A percentile compares a stretch with the other conserved stretches of the same genome.
Evolutionary conservation across 2,797 vertebrate species (phyloP).

Genomic region (Falco novaeseelandiae): DNA sequence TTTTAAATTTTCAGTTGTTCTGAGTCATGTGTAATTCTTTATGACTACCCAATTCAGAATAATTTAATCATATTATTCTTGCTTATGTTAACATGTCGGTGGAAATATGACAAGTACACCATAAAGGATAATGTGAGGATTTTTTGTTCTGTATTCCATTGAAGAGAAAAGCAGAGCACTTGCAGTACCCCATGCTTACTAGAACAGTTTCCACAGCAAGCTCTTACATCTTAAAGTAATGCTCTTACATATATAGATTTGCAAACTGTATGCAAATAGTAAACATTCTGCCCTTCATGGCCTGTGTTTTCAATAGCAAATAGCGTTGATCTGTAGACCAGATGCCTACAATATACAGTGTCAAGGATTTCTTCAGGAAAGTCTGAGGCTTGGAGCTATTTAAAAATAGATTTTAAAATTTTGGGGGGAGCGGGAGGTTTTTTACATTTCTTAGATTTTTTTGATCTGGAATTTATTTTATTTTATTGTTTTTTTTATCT

Average conservation of each 20-base stretch:
- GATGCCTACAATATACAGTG: neutral
- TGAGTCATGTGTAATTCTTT: constrained; percentile 6
- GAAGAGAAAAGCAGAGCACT: neutral
- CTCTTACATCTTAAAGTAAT: neutral
- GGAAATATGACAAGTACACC: neutral
- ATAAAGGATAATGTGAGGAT: neutral
- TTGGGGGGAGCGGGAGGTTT: neutral
- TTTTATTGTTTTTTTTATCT: neutral
- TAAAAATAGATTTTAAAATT: neutral
- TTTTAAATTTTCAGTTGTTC: neutral
- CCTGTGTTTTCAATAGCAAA: neutral
- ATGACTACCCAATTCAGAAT: constrained; percentile 37
- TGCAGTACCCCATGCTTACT: neutral
- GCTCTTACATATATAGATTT: neutral
- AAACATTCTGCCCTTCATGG: neutral
- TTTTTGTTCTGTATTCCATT: neutral
- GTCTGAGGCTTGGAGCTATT: neutral
- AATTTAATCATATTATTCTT: constrained; percentile 52
- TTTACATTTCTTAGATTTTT: neutral
- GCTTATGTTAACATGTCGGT: constrained; percentile 21
- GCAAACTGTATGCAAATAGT: neutral
- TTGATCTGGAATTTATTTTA: neutral
- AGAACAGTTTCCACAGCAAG: neutral
- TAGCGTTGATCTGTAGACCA: neutral
- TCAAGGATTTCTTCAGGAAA: neutral